Conservation (phyloP, 2,888 invertebrate species). For the Flexamia atlantica region DNA sequence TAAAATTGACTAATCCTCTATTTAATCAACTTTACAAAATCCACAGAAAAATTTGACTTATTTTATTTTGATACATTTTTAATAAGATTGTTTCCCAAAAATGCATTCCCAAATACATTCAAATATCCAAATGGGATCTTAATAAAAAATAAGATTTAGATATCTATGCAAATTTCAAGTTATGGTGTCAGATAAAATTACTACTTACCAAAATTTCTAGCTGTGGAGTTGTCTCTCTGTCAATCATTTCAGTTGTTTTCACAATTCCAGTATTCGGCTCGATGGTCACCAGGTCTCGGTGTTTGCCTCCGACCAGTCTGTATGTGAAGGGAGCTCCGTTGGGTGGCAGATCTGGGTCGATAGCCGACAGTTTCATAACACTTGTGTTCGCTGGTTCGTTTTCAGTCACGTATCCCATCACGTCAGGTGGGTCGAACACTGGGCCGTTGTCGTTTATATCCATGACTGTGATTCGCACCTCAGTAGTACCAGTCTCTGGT, state of each 20-base stretch:
- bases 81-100: no score
- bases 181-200: background rate
- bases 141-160: no score
- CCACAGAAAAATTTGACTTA: no score
- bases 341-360: slow-evolving; percentile 92
- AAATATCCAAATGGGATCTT: no score
- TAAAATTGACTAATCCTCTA: no score
- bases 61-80: no score
- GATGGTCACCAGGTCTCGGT: slow-evolving; percentile 86
- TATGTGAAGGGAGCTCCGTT: slow-evolving; percentile 95
- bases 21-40: no score
- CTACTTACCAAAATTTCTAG: slow-evolving; percentile 81
- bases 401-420: slow-evolving; percentile 89
- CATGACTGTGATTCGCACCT: slow-evolving; percentile 86
- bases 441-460: slow-evolving; percentile 98
- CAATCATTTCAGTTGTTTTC: slow-evolving; percentile 87
- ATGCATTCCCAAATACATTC: no score
- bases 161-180: no score
- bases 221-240: slow-evolving; percentile 88
- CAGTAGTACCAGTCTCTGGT: slow-evolving; percentile 94
- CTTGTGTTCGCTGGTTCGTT: slow-evolving; percentile 91
- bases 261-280: slow-evolving; percentile 90
- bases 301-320: slow-evolving; percentile 86
- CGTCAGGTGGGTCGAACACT: slow-evolving; percentile 83
- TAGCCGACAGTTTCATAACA: slow-evolving; percentile 91